A percentile compares a stretch with the other conserved stretches of the same genome.
Conservation (phyloP, 1,140 invertebrate species). For the Phthorimaea operculella region DNA sequence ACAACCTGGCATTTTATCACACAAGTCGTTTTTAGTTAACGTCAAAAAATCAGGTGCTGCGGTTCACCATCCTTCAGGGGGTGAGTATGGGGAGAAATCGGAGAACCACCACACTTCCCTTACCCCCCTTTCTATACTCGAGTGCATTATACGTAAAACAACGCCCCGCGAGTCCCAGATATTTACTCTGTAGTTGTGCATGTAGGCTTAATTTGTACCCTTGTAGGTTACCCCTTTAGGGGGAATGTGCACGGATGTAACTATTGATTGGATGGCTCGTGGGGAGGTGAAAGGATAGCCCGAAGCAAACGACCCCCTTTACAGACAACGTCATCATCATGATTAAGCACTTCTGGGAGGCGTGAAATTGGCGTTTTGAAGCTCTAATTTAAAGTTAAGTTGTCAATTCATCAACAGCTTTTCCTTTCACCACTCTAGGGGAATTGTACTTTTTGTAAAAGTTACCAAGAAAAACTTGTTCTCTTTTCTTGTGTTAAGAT, state of each 20-base stretch:
- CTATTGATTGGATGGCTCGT: constrained; percentile 33
- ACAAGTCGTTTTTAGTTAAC: constrained; percentile 14
- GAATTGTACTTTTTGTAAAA: too few species aligned
- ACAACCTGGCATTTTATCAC: background rate
- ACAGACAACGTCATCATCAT: constrained; percentile 22
- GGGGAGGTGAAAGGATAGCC: background rate
- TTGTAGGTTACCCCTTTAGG: constrained; percentile 11
- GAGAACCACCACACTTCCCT: constrained; percentile 14
- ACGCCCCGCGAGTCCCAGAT: constrained; percentile 32
- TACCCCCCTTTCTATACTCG: constrained; percentile 32
- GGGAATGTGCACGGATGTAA: constrained; percentile 31
- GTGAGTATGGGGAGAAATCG: constrained; percentile 10
- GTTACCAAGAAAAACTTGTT: too few species aligned
- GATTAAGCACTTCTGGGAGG: constrained; percentile 22
- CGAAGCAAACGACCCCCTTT: constrained; percentile 30
- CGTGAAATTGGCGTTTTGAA: too few species aligned
- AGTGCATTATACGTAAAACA: constrained; percentile 55
- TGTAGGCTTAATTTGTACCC: constrained; percentile 45
- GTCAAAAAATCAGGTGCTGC: constrained; percentile 41
- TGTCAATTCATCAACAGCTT: too few species aligned
- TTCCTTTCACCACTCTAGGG: too few species aligned
- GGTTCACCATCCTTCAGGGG: constrained; percentile 20
- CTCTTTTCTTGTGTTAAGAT: too few species aligned
- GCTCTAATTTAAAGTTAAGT: too few species aligned
- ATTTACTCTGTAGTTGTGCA: constrained; percentile 51